Base-by-base conservation (phyloP, 2,888 invertebrate genomes). In the Erebia aethiops region DNA sequence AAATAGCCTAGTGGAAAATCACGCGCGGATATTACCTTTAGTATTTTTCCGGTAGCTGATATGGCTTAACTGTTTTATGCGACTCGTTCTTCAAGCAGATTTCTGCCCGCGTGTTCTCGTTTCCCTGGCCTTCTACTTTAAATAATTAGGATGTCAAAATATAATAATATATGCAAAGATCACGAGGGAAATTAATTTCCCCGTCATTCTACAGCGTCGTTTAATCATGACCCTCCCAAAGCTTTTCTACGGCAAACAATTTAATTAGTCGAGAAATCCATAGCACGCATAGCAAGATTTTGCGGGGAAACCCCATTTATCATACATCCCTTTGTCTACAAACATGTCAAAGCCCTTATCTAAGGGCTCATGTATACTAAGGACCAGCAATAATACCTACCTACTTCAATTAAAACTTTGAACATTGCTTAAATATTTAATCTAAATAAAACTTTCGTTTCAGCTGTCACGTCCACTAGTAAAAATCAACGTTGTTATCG, bases 301-400 rank as follows among this genome's bases (percentile, higher is more conserved):
- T 79, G 78, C 80, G 80, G 84, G 83, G 86, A 85, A 83, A 82
- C 80, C 75, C 76, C 82, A 88, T 90, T 90, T 85, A 88, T 92
- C 91, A 91, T 88, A 87, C 85, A 90, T 89, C 86, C 90, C 87
- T 88, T 90, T 87, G 87, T 87, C 82, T 86, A 81, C 67, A 79
- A 81, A 82, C 80, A 77, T 80, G 82, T 85, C 84, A 80, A 67
- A 67, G 58, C 58, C 57, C 58, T 46, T 51, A 60, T 46, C 56
- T 66, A 66, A 66, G 66, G 66, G 56, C 56, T 56, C n/a, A 41
- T 46, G n/a, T 21, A 43, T 7, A 56, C 21, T 54, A 56, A 46
- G 52, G 54, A 56, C 41, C 56, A 26, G 13, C 18, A 18, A 46
- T 60, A 21, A 60, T 61, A 21, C 61, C 46, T 61, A 61, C 46